Percentiles rank a stretch among this genome's conserved stretches.
Conservation (phyloP, 2,888 invertebrate species). For the Nysson spinosus region DNA sequence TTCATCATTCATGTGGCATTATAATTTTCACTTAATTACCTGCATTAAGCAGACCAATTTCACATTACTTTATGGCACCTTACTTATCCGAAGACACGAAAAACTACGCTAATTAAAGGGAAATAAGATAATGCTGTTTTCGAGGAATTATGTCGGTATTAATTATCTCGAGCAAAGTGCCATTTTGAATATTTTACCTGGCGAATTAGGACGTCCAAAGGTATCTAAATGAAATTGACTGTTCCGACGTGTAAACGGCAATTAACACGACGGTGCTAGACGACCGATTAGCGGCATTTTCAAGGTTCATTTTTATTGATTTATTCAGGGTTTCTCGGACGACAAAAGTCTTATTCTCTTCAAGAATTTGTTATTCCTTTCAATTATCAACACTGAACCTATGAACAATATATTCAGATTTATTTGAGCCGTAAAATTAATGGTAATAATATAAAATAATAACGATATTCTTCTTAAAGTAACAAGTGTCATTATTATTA, state of each 20-base stretch:
- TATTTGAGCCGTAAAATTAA: too few species aligned
- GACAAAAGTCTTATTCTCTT: not conserved
- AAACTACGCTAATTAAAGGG: not conserved
- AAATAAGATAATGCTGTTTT: not conserved
- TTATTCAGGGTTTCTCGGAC: not conserved
- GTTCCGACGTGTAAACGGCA: conserved; percentile 33
- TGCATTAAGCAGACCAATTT: too few species aligned
- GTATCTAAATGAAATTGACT: conserved; percentile 32
- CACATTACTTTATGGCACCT: too few species aligned
- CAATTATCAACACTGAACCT: too few species aligned
- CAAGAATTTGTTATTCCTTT: too few species aligned
- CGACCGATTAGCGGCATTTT: conserved; percentile 49
- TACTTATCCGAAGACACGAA: too few species aligned
- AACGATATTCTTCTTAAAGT: too few species aligned
- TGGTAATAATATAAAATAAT: too few species aligned
- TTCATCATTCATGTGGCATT: too few species aligned
- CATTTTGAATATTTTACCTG: conserved; percentile 7
- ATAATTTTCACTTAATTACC: too few species aligned
- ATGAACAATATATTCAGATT: too few species aligned
- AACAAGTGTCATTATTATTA: too few species aligned
- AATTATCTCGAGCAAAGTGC: conserved; percentile 21
- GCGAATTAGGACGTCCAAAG: conserved; percentile 25
- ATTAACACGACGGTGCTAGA: conserved; percentile 60
- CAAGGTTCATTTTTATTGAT: conserved; percentile 44
- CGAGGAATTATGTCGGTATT: conserved; percentile 1